These are phyloP conservation scores for Cerastis leucographa DNA, from an alignment of 2,888 invertebrate species.

Conservation along the genomic window DNA sequence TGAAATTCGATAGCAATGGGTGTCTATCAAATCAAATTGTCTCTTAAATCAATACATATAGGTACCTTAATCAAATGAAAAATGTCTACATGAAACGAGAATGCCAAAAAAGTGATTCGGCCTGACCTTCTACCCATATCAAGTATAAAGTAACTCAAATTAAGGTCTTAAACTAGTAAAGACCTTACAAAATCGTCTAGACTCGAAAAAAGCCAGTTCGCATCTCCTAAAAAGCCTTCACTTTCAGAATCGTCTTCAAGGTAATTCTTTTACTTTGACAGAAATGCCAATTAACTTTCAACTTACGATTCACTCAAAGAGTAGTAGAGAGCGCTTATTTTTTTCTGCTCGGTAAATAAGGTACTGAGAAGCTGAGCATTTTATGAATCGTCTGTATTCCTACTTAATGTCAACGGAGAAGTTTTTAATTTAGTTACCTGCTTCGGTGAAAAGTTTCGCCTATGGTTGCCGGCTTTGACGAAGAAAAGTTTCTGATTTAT, in stretches of 20 bases:
- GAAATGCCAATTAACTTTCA: conserved; percentile 51
- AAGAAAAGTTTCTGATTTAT: conserved; percentile 2
- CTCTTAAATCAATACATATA: neutral
- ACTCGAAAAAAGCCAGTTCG: conserved; percentile 18
- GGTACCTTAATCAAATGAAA: neutral
- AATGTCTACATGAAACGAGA: neutral
- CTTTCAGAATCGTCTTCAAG: conserved; percentile 13
- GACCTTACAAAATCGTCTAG: conserved; percentile 21
- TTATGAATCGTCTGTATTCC: conserved; percentile 37
- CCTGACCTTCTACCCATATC: neutral
- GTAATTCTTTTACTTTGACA: conserved; percentile 49
- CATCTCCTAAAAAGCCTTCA: conserved; percentile 16
- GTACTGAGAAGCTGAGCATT: conserved; percentile 34
- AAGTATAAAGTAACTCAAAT: conserved; percentile 11
- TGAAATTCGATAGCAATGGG: neutral
- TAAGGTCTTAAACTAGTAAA: neutral
- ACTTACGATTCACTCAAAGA: conserved; percentile 51
- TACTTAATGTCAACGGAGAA: conserved; percentile 31
- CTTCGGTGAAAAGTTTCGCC: conserved; percentile 14
- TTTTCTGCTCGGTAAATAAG: conserved; percentile 42
- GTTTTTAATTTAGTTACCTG: conserved; percentile 58
- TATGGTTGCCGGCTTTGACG: conserved; percentile 23
- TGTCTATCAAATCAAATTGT: neutral
- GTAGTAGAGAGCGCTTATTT: conserved; percentile 33
- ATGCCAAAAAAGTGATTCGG: neutral